A percentile compares a stretch with the other conserved stretches of the same genome.
Evolutionary conservation across 2,888 invertebrate species (phyloP).

Genomic region (Miltochrista miniata): DNA sequence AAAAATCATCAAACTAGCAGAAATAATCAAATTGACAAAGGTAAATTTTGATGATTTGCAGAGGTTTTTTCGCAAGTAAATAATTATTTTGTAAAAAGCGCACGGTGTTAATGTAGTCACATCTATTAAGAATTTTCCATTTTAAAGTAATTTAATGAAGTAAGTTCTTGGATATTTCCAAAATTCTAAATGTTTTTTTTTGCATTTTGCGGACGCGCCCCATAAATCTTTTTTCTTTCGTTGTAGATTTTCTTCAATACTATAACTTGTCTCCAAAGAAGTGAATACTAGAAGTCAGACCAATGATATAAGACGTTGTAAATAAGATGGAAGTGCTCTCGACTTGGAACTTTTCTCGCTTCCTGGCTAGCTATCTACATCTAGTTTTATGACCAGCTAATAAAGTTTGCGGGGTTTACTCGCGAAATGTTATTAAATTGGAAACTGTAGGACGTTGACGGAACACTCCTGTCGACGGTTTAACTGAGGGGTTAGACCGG

Average conservation of each 20-base stretch:
- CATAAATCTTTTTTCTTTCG: too few relatives aligned
- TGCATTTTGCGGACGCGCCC: too few relatives aligned
- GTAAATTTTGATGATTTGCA: too few relatives aligned
- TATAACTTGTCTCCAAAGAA: background rate
- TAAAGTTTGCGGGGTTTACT: constrained; percentile 49
- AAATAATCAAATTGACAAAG: too few relatives aligned
- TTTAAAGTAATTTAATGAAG: too few relatives aligned
- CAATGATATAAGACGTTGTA: constrained; percentile 8
- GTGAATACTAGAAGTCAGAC: background rate
- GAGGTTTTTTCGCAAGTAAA: too few relatives aligned
- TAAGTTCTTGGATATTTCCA: too few relatives aligned
- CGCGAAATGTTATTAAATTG: constrained; percentile 61
- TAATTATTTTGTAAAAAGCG: too few relatives aligned
- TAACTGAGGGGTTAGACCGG: constrained; percentile 13
- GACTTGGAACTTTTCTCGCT: constrained; percentile 10
- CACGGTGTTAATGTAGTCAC: too few relatives aligned
- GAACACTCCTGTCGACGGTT: constrained; percentile 44
- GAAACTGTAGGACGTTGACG: constrained; percentile 51
- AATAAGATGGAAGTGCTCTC: constrained; percentile 20
- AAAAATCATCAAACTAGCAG: too few relatives aligned
- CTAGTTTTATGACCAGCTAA: constrained; percentile 55
- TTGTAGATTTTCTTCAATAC: background rate
- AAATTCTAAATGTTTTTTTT: too few relatives aligned
- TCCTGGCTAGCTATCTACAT: constrained; percentile 21
- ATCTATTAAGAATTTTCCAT: too few relatives aligned